Conservation (phyloP, 2,888 invertebrate genomes). For the Galerucella nymphaeae region DNA sequence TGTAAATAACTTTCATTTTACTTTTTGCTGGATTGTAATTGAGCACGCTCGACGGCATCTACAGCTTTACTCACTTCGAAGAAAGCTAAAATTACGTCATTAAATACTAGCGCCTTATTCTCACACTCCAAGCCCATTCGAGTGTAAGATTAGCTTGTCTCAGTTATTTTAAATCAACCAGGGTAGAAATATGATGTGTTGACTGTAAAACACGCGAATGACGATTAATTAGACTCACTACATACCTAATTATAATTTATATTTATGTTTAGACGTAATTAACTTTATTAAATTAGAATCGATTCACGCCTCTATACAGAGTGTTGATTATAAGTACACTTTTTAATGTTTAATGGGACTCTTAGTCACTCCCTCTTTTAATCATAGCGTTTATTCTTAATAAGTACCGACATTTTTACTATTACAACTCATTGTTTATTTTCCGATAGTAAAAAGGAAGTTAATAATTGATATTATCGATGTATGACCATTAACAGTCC, state of each 20-base stretch:
- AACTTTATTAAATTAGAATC: slow-evolving; percentile 8
- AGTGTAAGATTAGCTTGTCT: slow-evolving; percentile 37
- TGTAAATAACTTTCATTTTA: too few species aligned
- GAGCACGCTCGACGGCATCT: background rate
- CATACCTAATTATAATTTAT: slow-evolving; percentile 17
- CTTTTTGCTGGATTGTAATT: slow-evolving; percentile 29
- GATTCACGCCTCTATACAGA: too few species aligned
- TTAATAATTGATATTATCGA: slow-evolving; percentile 26
- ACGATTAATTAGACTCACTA: slow-evolving; percentile 19
- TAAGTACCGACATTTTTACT: slow-evolving; percentile 3
- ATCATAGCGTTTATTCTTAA: background rate
- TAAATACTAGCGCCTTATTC: slow-evolving; percentile 1
- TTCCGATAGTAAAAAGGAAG: slow-evolving; percentile 29
- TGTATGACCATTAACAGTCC: background rate
- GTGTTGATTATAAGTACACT: too few species aligned
- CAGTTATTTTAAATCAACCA: slow-evolving; percentile 27
- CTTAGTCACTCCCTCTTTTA: slow-evolving; percentile 1
- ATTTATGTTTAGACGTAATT: slow-evolving; percentile 15
- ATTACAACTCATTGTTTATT: background rate
- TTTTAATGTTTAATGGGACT: background rate
- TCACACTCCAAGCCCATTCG: slow-evolving; percentile 19
- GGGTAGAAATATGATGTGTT: slow-evolving; percentile 39
- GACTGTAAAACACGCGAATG: slow-evolving; percentile 22
- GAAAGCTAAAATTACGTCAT: slow-evolving; percentile 9
- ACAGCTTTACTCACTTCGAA: background rate